These are phyloP conservation scores for Colletes gigas DNA, from an alignment of 1,140 invertebrate species.

Conservation along the genomic window DNA sequence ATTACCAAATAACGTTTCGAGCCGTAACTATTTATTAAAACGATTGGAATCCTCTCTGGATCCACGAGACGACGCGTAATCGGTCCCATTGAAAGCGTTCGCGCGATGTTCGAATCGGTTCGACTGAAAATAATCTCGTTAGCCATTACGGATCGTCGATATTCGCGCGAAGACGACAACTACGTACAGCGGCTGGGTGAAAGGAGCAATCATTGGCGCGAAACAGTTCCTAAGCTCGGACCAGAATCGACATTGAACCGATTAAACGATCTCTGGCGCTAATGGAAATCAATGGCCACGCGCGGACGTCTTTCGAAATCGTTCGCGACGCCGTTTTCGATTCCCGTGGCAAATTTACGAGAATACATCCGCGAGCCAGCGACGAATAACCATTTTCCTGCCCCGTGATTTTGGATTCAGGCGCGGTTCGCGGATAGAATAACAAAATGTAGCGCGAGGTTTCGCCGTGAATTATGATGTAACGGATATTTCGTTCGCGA, in stretches of 20 bases:
- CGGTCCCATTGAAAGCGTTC: no score
- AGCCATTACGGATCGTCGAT: not conserved
- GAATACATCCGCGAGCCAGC: no score
- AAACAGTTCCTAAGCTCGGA: not conserved
- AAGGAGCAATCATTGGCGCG: conserved; percentile 4
- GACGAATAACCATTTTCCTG: no score
- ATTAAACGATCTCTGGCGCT: conserved; percentile 38
- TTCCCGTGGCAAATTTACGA: not conserved
- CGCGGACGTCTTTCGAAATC: not conserved
- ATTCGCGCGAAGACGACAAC: not conserved
- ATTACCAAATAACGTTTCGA: no score
- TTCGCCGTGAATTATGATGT: not conserved
- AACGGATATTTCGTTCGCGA: not conserved
- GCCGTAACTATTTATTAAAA: no score
- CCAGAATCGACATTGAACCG: conserved; percentile 48
- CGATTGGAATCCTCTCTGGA: no score
- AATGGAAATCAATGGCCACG: not conserved
- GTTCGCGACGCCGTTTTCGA: not conserved
- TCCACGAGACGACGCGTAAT: no score
- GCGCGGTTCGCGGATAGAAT: not conserved
- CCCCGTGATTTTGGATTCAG: no score
- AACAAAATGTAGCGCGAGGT: not conserved
- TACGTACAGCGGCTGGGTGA: not conserved
- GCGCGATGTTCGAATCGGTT: not conserved
- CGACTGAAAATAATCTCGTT: not conserved